A percentile compares a stretch with the other conserved stretches of the same genome.
These are phyloP conservation scores for Andrena hattorfiana DNA, from an alignment of 2,888 invertebrate genomes.

Conservation along the genomic window DNA sequence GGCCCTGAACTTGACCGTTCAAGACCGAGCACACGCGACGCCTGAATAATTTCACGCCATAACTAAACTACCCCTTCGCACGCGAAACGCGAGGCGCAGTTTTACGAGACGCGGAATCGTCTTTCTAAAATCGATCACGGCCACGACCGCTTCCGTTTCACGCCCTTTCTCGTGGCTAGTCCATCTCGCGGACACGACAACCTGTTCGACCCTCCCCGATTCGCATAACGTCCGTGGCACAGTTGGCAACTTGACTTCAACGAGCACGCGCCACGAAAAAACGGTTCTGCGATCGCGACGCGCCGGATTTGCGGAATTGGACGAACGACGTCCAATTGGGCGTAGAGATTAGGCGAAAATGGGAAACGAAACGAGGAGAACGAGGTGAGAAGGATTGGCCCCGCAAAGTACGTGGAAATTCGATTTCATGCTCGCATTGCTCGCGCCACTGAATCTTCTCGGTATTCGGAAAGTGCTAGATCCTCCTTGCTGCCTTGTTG, in stretches of 20 bases:
- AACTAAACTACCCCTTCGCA: slow-evolving; percentile 31
- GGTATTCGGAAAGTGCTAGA: neutral
- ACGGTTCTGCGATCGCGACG: neutral
- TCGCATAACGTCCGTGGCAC: neutral
- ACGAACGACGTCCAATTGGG: slow-evolving; percentile 8
- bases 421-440: neutral
- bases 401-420: slow-evolving; percentile 4
- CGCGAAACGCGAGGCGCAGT: slow-evolving; percentile 37
- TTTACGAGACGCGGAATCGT: slow-evolving; percentile 33
- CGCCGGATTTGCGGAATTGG: slow-evolving; percentile 9
- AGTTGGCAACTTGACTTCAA: slow-evolving; percentile 14
- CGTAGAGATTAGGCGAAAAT: slow-evolving; percentile 27
- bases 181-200: neutral
- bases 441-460: neutral
- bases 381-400: slow-evolving; percentile 11
- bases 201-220: neutral
- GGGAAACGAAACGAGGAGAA: slow-evolving; percentile 15
- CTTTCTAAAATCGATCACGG: slow-evolving; percentile 6
- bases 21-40: slow-evolving; percentile 1
- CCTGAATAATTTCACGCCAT: slow-evolving; percentile 28
- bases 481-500: neutral
- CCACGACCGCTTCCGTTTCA: neutral
- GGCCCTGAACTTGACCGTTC: slow-evolving; percentile 38
- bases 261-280: neutral
- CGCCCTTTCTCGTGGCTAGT: neutral